These are phyloP conservation scores for Drosophila phalerata DNA, from an alignment of 2,888 invertebrate species.

Conservation along the genomic window DNA sequence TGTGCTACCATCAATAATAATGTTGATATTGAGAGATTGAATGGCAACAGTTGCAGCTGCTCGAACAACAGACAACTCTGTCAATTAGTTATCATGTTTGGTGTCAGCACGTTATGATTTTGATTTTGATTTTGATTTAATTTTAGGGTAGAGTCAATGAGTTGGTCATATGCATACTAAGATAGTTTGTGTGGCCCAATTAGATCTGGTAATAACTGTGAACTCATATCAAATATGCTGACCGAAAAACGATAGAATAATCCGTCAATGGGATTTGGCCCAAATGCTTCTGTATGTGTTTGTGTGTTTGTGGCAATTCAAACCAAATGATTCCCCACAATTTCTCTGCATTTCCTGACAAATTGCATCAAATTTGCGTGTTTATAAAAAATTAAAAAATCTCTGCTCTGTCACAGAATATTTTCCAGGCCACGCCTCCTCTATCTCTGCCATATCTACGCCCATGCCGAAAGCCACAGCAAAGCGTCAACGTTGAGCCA, in stretches of 20 bases:
- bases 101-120: slow-evolving; percentile 61
- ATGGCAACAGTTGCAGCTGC: slow-evolving; percentile 52
- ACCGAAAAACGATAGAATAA: slow-evolving; percentile 54
- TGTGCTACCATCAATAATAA: slow-evolving; percentile 50
- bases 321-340: slow-evolving; percentile 31
- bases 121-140: slow-evolving; percentile 75
- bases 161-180: slow-evolving; percentile 12
- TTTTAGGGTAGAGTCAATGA: slow-evolving; percentile 41
- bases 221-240: slow-evolving; percentile 55
- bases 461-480: neutral
- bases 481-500: slow-evolving; percentile 9
- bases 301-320: slow-evolving; percentile 20
- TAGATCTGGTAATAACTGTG: slow-evolving; percentile 27
- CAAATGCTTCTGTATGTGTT: slow-evolving; percentile 19
- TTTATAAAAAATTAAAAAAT: slow-evolving; percentile 75
- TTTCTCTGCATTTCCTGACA: slow-evolving; percentile 43
- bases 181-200: slow-evolving; percentile 28
- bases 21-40: slow-evolving; percentile 50
- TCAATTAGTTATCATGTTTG: slow-evolving; percentile 78
- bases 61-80: slow-evolving; percentile 53
- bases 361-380: slow-evolving; percentile 74
- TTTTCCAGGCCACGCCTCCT: slow-evolving; percentile 26
- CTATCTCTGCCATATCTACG: neutral
- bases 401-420: slow-evolving; percentile 29
- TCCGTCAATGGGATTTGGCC: slow-evolving; percentile 26